Evolutionary conservation across 35 echinoderm and acorn worm species (phyloP).

Genomic region (Anneissia japonica): DNA sequence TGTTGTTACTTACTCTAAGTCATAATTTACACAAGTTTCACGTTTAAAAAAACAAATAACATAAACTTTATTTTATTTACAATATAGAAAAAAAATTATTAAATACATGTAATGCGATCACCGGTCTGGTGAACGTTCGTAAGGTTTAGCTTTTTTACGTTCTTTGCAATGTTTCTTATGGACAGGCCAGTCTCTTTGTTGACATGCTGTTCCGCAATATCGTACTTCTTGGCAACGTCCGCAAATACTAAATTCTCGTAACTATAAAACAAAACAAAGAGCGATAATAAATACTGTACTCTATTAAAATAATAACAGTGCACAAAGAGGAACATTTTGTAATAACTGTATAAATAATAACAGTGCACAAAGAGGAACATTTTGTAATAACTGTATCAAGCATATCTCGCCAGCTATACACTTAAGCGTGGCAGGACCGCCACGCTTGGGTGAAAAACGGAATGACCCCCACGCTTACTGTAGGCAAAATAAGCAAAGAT

Average conservation of each 20-base stretch:
- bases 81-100: not conserved
- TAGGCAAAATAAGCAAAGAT: too few relatives aligned
- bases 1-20: too few relatives aligned
- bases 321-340: too few relatives aligned
- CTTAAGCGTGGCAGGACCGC: too few relatives aligned
- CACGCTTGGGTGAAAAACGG: too few relatives aligned
- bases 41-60: not conserved
- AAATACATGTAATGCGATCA: not conserved
- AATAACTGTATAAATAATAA: too few relatives aligned
- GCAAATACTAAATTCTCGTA: conserved; percentile 65
- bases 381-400: too few relatives aligned
- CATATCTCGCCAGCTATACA: too few relatives aligned
- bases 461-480: too few relatives aligned
- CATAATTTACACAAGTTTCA: too few relatives aligned
- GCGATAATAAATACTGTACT: not conserved
- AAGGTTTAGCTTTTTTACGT: conserved; percentile 33
- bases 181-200: conserved; percentile 55
- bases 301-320: too few relatives aligned
- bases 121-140: conserved; percentile 50
- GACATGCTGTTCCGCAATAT: conserved; percentile 51
- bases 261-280: not conserved
- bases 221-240: conserved; percentile 56
- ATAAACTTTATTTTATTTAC: conserved; percentile 3
- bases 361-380: too few relatives aligned
- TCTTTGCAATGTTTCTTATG: conserved; percentile 58